Percentiles rank a stretch among this genome's conserved stretches.
These are phyloP conservation scores for Cataglyphis albicans DNA, from an alignment of 2,888 invertebrate species.

Conservation along the genomic window DNA sequence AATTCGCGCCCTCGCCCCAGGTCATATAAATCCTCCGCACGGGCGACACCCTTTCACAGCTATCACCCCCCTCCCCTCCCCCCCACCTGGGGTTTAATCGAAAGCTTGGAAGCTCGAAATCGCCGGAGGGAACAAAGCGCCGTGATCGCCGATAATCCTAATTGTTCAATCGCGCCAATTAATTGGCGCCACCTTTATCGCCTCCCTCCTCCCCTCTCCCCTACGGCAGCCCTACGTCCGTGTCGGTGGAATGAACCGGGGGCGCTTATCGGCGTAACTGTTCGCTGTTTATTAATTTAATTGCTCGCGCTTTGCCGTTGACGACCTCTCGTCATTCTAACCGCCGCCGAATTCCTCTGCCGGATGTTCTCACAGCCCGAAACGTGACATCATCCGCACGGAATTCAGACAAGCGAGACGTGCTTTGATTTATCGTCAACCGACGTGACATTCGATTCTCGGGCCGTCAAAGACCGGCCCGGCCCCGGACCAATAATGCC, in stretches of 20 bases:
- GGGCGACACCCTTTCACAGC: constrained; percentile 4
- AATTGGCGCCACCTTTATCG: constrained; percentile 21
- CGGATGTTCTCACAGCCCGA: constrained; percentile 71
- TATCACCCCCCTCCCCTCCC: neutral
- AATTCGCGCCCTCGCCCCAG: neutral
- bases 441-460: constrained; percentile 63
- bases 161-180: constrained; percentile 44
- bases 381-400: constrained; percentile 72
- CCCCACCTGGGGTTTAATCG: constrained; percentile 2
- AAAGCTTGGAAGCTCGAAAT: constrained; percentile 16
- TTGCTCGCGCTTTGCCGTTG: constrained; percentile 41
- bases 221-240: neutral
- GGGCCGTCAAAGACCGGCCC: constrained; percentile 68
- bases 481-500: constrained; percentile 65
- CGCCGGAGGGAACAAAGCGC: constrained; percentile 13
- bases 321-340: neutral
- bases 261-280: constrained; percentile 27
- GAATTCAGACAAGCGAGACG: constrained; percentile 69
- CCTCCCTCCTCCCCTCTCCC: too few species aligned
- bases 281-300: constrained; percentile 53
- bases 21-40: neutral
- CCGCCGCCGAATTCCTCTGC: constrained; percentile 45
- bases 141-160: constrained; percentile 51
- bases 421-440: constrained; percentile 64
- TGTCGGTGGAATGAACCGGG: neutral